Conservation (phyloP, 1,140 invertebrate species). For the Orussus abietinus region DNA sequence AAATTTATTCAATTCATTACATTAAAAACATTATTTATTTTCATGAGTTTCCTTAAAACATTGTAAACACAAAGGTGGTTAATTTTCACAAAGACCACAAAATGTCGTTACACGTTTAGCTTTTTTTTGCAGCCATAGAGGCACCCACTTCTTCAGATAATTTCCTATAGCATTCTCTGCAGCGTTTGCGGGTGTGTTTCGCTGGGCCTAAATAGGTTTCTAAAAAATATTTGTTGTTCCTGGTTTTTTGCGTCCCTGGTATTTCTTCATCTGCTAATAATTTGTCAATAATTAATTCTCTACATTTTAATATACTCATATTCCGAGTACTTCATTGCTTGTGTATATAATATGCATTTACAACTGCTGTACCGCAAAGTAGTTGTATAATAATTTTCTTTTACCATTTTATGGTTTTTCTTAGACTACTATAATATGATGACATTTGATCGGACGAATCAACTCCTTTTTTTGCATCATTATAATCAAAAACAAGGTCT, state of each 20-base stretch:
- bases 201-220: background rate
- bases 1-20: no score
- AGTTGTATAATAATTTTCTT: slow-evolving; percentile 18
- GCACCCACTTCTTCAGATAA: slow-evolving; percentile 3
- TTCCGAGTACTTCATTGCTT: no score
- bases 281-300: no score
- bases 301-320: no score
- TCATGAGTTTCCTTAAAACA: slow-evolving; percentile 13
- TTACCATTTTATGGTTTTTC: slow-evolving; percentile 24
- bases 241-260: slow-evolving; percentile 3
- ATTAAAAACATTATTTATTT: no score
- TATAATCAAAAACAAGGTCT: no score
- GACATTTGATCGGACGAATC: slow-evolving; percentile 25
- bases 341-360: no score
- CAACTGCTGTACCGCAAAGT: no score
- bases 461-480: slow-evolving; percentile 19
- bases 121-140: slow-evolving; percentile 5
- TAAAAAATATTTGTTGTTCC: slow-evolving; percentile 2
- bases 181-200: slow-evolving; percentile 10
- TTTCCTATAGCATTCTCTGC: slow-evolving; percentile 9
- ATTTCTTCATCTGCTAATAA: no score
- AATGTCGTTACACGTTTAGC: slow-evolving; percentile 3
- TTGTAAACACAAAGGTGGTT: slow-evolving; percentile 7
- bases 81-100: slow-evolving; percentile 10
- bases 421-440: slow-evolving; percentile 19